Evolutionary conservation across 2,113 vertebrate genomes (phyloP).

Genomic region (Hiodon alosoides): DNA sequence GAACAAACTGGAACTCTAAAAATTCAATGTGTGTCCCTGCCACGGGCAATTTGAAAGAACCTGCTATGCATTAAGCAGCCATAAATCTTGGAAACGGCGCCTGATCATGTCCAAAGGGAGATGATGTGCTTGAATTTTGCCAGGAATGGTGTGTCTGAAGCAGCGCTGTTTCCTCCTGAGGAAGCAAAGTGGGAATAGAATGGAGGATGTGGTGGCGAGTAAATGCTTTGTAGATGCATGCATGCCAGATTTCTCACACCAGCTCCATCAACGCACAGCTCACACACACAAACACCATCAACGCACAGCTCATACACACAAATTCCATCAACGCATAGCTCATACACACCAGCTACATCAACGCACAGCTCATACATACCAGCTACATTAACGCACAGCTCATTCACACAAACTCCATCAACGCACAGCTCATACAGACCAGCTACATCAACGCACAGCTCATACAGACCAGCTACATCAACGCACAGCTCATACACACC

Average conservation of each 20-base stretch:
- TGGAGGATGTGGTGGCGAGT: not conserved
- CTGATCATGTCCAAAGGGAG: conserved; percentile 26
- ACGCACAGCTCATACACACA: not conserved
- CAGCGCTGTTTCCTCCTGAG: conserved; percentile 25
- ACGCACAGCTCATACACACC: not conserved
- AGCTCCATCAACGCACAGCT: not conserved
- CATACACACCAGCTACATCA: not conserved
- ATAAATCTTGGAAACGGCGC: conserved; percentile 28
- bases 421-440: not conserved
- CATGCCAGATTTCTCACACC: not conserved
- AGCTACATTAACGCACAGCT: too few species aligned
- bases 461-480: not conserved
- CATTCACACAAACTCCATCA: too few species aligned
- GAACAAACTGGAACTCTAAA: not conserved
- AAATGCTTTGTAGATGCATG: too few species aligned
- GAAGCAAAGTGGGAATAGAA: not conserved
- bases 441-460: not conserved
- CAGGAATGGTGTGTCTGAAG: conserved; percentile 20
- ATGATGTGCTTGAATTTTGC: conserved; percentile 24
- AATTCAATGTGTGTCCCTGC: conserved; percentile 12
- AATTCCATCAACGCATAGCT: not conserved
- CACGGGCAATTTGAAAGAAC: conserved; percentile 17
- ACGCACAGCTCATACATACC: too few species aligned
- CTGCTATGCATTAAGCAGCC: conserved; percentile 19
- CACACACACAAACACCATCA: not conserved